A percentile compares a stretch with the other conserved stretches of the same genome.
phyloP scores from a whole-genome alignment of 2,113 vertebrate species.

The Oryzias celebensis region DNA sequence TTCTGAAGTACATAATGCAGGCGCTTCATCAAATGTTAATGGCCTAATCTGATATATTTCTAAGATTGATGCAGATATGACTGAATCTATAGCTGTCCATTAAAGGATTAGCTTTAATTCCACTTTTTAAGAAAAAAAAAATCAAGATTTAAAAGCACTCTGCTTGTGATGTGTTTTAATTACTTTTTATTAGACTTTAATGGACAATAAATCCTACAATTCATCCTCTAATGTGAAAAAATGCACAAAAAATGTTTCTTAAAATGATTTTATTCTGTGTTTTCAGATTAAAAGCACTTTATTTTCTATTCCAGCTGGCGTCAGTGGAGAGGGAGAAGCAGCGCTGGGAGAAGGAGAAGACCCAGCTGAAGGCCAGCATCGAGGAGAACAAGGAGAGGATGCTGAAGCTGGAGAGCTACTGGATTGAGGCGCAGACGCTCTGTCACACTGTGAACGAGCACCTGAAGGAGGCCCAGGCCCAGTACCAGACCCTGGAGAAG shows the following conservation, averaged over 20 bases:
- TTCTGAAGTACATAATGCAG: constrained; percentile 6
- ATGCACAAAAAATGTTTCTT: too few species aligned
- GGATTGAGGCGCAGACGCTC: constrained; percentile 96
- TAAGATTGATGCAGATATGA: constrained; percentile 18
- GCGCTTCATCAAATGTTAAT: constrained; percentile 9
- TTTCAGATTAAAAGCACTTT: background rate
- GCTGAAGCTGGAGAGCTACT: constrained; percentile 96
- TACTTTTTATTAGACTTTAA: too few species aligned
- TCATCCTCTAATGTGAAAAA: too few species aligned
- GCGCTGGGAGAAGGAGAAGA: constrained; percentile 95
- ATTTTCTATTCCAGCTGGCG: constrained; percentile 77
- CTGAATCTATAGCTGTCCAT: background rate
- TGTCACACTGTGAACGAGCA: constrained; percentile 97
- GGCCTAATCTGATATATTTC: constrained; percentile 10
- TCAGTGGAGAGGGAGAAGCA: constrained; percentile 94
- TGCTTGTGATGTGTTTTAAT: too few species aligned
- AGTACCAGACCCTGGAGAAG: constrained; percentile 96
- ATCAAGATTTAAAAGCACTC: too few species aligned
- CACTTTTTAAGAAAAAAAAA: too few species aligned
- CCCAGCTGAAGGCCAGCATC: constrained; percentile 93
- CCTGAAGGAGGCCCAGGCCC: constrained; percentile 95
- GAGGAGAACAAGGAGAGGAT: constrained; percentile 98
- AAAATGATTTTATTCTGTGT: too few species aligned
- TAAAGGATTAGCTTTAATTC: too few species aligned
- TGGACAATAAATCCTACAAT: too few species aligned